Evolutionary conservation across 2,888 invertebrate genomes (phyloP).

Genomic region (Andrena dorsata): DNA sequence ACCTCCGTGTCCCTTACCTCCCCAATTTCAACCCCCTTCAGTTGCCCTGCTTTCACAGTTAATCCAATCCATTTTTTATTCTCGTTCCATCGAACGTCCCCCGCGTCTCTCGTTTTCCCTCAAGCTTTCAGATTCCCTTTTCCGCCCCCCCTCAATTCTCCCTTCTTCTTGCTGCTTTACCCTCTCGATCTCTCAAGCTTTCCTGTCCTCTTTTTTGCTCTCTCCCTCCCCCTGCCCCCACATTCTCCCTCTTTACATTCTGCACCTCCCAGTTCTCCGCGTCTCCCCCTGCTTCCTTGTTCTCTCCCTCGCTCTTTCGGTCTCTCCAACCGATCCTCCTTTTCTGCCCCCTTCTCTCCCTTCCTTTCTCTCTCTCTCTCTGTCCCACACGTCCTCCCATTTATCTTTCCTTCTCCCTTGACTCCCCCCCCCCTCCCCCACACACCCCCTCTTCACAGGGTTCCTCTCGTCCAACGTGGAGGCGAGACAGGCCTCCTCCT

Average conservation of each 20-base stretch:
- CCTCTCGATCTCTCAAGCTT: conserved; percentile 23
- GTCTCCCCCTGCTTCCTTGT: not conserved
- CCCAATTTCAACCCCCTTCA: not conserved
- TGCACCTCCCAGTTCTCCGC: not conserved
- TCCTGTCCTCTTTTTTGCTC: conserved; percentile 27
- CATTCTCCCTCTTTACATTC: conserved; percentile 7
- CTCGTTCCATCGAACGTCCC: conserved; percentile 3
- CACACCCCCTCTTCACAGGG: not conserved
- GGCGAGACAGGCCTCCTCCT: conserved; percentile 76
- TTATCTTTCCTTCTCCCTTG: conserved; percentile 20
- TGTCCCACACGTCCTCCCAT: not conserved
- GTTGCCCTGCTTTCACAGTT: not conserved
- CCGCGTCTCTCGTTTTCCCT: not conserved
- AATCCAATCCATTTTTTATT: not conserved
- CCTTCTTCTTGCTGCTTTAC: not conserved
- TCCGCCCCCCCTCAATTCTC: not conserved
- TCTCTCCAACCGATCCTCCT: not conserved
- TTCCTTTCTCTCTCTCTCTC: conserved; percentile 6
- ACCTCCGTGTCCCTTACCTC: not conserved
- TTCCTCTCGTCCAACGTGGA: conserved; percentile 47
- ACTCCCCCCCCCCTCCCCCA: not conserved
- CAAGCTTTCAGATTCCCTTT: not conserved
- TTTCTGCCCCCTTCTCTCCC: not conserved
- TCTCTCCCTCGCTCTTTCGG: not conserved
- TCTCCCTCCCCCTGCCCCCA: conserved; percentile 40